Evolutionary conservation across 1,140 invertebrate species (phyloP).

Genomic region (Bombus sylvicola): DNA sequence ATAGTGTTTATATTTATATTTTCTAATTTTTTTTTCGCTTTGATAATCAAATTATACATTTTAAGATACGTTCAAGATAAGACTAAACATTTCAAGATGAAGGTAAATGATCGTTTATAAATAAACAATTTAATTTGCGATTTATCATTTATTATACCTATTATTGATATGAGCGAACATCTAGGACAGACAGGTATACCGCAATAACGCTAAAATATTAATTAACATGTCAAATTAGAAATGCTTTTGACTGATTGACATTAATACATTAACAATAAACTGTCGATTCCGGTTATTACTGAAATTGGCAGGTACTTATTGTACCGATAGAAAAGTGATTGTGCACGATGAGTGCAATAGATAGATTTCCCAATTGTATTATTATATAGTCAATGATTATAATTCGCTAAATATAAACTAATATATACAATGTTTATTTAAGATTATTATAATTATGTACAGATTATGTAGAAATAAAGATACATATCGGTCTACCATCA

Average conservation of each 20-base stretch:
- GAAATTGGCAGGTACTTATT: constrained; percentile 12
- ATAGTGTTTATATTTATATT: background rate
- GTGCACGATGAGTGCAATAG: background rate
- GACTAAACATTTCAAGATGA: background rate
- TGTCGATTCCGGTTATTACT: background rate
- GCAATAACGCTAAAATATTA: background rate
- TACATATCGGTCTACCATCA: background rate
- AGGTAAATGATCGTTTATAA: background rate
- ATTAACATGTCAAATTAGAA: background rate
- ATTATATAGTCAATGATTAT: background rate
- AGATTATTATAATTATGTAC: background rate
- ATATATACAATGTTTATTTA: background rate
- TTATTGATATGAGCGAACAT: background rate
- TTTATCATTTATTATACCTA: too few species aligned
- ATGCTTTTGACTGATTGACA: background rate
- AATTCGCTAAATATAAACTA: background rate
- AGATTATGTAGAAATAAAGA: background rate
- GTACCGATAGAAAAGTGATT: background rate
- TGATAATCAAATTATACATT: too few species aligned
- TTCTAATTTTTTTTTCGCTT: too few species aligned
- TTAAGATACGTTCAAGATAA: too few species aligned
- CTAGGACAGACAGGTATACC: background rate
- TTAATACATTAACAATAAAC: background rate
- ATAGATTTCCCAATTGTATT: background rate
- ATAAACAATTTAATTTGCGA: too few species aligned